phyloP scores from a whole-genome alignment of 2,888 invertebrate genomes.

The Lepidochrysops patricia region DNA sequence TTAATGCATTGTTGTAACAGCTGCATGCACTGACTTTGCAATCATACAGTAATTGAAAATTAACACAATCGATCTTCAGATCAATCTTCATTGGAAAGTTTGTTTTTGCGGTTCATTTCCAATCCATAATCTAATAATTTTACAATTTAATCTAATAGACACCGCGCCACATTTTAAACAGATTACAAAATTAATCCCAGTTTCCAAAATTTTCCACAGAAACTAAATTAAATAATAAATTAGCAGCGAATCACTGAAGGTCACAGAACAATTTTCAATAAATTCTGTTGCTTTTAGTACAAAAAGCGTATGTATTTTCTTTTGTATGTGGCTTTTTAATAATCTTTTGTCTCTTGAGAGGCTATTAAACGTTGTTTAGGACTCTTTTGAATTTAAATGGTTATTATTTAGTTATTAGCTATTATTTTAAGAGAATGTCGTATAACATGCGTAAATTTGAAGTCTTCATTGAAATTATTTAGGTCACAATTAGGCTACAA shows the following conservation, averaged over 20 bases:
- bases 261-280: neutral
- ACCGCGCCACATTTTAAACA: neutral
- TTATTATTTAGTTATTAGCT: neutral
- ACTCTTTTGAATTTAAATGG: neutral
- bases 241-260: neutral
- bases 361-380: neutral
- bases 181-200: constrained; percentile 8
- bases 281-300: neutral
- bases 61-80: neutral
- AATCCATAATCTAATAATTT: neutral
- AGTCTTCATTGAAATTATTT: neutral
- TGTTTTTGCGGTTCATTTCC: neutral
- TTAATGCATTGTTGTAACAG: too few relatives aligned
- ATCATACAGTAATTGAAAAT: too few relatives aligned
- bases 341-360: constrained; percentile 7
- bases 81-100: neutral
- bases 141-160: neutral
- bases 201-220: neutral
- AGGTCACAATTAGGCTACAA: neutral
- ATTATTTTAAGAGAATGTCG: neutral
- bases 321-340: constrained; percentile 1
- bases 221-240: constrained; percentile 1
- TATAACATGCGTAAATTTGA: too few relatives aligned
- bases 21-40: too few relatives aligned
- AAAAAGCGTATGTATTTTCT: neutral